Base-by-base conservation (phyloP, 2,888 invertebrate species). In the Corythucha ciliata region DNA sequence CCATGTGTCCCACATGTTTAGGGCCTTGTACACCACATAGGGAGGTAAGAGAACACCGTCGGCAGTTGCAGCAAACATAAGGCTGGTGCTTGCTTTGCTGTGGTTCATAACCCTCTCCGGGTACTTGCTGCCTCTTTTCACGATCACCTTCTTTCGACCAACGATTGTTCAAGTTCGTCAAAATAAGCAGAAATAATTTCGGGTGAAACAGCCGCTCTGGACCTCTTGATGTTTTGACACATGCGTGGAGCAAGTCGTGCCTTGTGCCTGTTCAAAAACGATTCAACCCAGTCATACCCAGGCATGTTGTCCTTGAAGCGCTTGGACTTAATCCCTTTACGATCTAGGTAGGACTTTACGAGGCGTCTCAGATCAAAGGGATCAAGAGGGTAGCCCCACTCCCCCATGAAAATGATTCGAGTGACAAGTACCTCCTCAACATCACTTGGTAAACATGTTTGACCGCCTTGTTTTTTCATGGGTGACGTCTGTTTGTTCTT, bases 1-100 rank as follows among this genome's bases (percentile, higher is more conserved):
- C 68, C 59, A 69, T n/a, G 61, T 59, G 7, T 60, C 51, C 57
- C 60, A 65, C 18, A 67, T 33, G 42, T 62, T n/a, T 8, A 37
- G 26, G 18, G 56, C 34, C 47, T 52, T 55, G 34, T 60, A 60
- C 4, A 58, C 53, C 4, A 58, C 56, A 33, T 58, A 60, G n/a
- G 45, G 20, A 8, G 60, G 57, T 21, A 58, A 39, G 1, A 59
- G 18, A 18, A 33, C 45, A 10, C 59, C 60, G 42, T 56, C 53
- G n/a, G 54, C 58, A 37, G 54, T 40, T n/a, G 55, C 58, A 33
- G 53, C 45, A 50, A 56, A 45, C 56, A 59, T 59, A 8, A 58
- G 20, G 10, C 54, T 58, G 5, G 49, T 55, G 1, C 53, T 34
- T 6, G 55, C 24, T 46, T 59, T 59, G 8, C 41, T 33, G 4